These are phyloP conservation scores for Tipula unca DNA, from an alignment of 2,888 invertebrate species.

Conservation along the genomic window DNA sequence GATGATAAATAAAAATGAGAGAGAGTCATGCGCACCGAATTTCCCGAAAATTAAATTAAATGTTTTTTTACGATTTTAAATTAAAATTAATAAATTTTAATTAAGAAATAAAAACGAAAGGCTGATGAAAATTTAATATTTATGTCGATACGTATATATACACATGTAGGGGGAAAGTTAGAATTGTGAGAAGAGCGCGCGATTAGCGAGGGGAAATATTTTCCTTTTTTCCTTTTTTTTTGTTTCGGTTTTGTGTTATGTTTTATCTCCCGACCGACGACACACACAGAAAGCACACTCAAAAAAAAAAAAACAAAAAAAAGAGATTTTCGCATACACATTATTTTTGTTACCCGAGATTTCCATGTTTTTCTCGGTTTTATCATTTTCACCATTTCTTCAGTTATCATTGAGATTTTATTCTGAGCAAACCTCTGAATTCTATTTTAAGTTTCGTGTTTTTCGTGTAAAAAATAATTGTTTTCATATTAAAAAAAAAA, in stretches of 20 bases:
- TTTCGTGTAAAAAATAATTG: not conserved
- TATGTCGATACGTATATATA: not conserved
- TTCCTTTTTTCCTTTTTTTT: not conserved
- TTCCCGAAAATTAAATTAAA: not conserved
- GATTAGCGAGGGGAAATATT: not conserved
- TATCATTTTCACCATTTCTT: not conserved
- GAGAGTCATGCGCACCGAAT: not conserved
- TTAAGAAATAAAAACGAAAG: not conserved
- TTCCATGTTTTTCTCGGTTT: not conserved
- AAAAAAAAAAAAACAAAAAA: not conserved
- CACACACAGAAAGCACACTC: not conserved
- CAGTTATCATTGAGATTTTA: slow-evolving; percentile 8
- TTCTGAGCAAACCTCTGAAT: slow-evolving; percentile 14
- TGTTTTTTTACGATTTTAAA: not conserved
- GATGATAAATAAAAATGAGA: not conserved
- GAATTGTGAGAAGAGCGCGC: not conserved
- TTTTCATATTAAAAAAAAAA: not conserved
- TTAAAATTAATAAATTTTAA: not conserved
- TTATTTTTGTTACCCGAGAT: not conserved
- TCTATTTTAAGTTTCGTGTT: not conserved
- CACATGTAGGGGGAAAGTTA: not conserved
- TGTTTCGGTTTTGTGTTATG: not conserved
- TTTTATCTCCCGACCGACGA: not conserved
- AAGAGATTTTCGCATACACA: not conserved
- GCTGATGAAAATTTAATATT: not conserved